Percentiles rank a stretch among this genome's conserved stretches.
Evolutionary conservation across 2,113 vertebrate species (phyloP).

Genomic region (Nesospiza acunhae): DNA sequence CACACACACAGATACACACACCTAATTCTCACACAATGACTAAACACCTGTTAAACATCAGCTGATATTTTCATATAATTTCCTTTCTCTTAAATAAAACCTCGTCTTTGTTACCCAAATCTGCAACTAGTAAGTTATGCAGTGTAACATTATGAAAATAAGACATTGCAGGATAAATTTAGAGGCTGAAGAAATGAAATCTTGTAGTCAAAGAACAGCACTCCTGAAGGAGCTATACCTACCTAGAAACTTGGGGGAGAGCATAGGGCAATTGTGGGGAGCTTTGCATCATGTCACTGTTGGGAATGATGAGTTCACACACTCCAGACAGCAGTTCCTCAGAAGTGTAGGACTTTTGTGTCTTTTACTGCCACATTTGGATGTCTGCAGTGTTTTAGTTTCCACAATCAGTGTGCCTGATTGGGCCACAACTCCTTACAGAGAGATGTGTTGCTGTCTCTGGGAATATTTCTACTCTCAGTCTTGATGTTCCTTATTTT

Average conservation of each 20-base stretch:
- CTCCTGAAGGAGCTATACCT: not conserved
- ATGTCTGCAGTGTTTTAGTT: not conserved
- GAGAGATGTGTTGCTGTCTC: not conserved
- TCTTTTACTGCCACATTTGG: not conserved
- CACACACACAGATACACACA: not conserved
- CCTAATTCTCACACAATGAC: not conserved
- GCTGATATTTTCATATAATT: not conserved
- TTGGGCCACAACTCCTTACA: not conserved
- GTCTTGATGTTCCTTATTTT: not conserved
- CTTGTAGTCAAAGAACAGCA: not conserved
- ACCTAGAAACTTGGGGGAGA: not conserved
- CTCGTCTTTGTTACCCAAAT: not conserved
- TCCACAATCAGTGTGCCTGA: not conserved
- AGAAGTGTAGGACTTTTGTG: not conserved
- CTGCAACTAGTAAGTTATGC: not conserved
- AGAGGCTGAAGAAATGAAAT: not conserved
- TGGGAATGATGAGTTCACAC: not conserved
- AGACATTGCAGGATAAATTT: not conserved
- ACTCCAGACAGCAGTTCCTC: not conserved
- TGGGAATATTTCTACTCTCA: not conserved
- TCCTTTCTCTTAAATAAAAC: conserved; percentile 8
- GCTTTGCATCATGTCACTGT: not conserved
- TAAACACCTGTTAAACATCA: not conserved
- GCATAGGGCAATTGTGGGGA: accelerated
- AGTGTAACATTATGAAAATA: not conserved